phyloP scores from a whole-genome alignment of 2,888 invertebrate genomes.

The Corythucha ciliata region DNA sequence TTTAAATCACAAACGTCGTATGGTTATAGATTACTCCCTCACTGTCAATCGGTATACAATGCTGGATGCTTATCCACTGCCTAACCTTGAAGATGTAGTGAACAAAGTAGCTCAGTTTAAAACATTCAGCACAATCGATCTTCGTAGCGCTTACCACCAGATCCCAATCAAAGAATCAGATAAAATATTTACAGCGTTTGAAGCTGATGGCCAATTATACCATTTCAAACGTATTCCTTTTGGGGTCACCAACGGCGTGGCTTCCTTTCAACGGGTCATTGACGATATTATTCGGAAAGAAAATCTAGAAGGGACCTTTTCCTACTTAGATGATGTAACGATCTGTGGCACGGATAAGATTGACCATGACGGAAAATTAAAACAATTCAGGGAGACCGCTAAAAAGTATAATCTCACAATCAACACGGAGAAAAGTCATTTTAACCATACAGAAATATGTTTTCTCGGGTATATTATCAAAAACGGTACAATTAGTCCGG shows the following conservation, averaged over 20 bases:
- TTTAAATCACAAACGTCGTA: no score
- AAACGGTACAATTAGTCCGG: conserved; percentile 7
- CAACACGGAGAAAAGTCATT: conserved; percentile 6
- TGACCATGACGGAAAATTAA: background rate
- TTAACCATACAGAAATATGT: background rate
- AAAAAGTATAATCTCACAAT: conserved; percentile 3
- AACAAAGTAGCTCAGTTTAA: conserved; percentile 15
- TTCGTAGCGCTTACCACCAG: conserved; percentile 2
- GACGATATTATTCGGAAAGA: conserved; percentile 10
- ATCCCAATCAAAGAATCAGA: no score
- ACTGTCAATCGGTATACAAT: conserved; percentile 17
- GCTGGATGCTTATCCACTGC: conserved; percentile 24
- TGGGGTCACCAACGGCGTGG: conserved; percentile 31
- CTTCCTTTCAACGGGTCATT: conserved; percentile 13
- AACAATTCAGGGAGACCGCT: background rate
- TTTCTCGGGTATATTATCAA: conserved; percentile 12
- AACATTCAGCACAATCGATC: conserved; percentile 4
- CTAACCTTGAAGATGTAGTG: conserved; percentile 24
- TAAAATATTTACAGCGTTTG: conserved; percentile 28
- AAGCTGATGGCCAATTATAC: conserved; percentile 25
- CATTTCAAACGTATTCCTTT: conserved; percentile 28
- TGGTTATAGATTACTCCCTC: conserved; percentile 16
- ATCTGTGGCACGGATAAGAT: background rate
- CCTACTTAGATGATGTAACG: conserved; percentile 9
- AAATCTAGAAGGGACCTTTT: conserved; percentile 4